phyloP scores from a whole-genome alignment of 1,140 invertebrate genomes.

The Oncopodura yosiiana region DNA sequence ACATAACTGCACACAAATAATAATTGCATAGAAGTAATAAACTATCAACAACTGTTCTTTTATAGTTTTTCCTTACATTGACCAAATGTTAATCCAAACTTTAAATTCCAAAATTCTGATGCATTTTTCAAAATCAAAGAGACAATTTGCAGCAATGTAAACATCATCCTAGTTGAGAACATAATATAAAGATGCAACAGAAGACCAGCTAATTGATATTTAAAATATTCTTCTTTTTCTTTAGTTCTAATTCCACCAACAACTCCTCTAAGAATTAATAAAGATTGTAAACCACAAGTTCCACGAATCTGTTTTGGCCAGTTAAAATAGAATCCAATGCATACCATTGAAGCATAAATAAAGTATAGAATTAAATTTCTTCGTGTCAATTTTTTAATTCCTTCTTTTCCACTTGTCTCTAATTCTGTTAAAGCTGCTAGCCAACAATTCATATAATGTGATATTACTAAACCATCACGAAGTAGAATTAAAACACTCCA shows the following conservation, averaged over 20 bases:
- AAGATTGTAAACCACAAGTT: background rate
- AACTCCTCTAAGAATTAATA: slow-evolving; percentile 7
- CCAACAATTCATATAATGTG: slow-evolving; percentile 26
- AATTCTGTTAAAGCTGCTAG: slow-evolving; percentile 19
- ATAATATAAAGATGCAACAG: slow-evolving; percentile 16
- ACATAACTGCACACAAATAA: background rate
- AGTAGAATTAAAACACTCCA: slow-evolving; percentile 23
- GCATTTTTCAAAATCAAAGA: slow-evolving; percentile 17
- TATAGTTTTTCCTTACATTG: slow-evolving; percentile 12
- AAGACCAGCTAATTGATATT: slow-evolving; percentile 10
- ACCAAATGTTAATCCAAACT: slow-evolving; percentile 23
- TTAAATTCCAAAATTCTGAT: slow-evolving; percentile 27
- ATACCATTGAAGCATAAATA: background rate
- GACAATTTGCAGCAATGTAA: slow-evolving; percentile 10
- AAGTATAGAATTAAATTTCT: background rate
- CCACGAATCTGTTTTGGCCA: slow-evolving; percentile 1
- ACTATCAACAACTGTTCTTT: background rate
- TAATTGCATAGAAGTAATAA: background rate
- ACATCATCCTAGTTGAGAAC: slow-evolving; percentile 9
- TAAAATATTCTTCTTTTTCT: background rate
- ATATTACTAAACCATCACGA: slow-evolving; percentile 16
- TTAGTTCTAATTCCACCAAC: background rate
- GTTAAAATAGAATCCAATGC: background rate
- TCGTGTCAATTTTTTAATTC: background rate
- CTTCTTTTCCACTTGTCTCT: slow-evolving; percentile 15